Base-by-base conservation (phyloP, 2,888 invertebrate species). In the Diaphora mendica region DNA sequence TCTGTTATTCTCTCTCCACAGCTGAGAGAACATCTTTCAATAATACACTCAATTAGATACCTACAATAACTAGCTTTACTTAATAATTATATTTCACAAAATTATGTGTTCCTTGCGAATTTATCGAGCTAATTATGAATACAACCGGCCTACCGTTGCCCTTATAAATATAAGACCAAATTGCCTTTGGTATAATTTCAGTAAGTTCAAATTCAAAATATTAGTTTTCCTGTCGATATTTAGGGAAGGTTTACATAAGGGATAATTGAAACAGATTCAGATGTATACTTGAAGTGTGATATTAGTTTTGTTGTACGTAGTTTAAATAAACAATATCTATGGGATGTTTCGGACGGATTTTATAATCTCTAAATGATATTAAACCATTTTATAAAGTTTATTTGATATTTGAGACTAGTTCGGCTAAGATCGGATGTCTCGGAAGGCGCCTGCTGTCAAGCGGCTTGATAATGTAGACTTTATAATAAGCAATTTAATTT, bases 51-150 rank as follows among this genome's bases (percentile, higher is more conserved):
- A 68, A 72, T 72, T 72, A 64, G 9, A 33, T n/a, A 51, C 23
- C 42, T 35, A 30, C 26, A 72, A 68, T 64, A 68, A 20, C 20
- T 17, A 17, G 33, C 8, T 68, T 64, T 33, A 64, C 33, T 72
- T 62, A 64, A 68, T 64, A 68, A 71, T 74, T 68, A 71, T 74
- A 74, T 71, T 68, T 68, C 11, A 68, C 51, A 26, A 68, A 71
- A 71, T 71, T 71, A 74, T 68, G 64, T 30, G 74, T 70, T 44
- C 67, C 75, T 75, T 35, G 13, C 13, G 55, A 82, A 73, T 82
- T 77, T 79, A 81, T 74, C 65, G 48, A 48, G 64, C 73, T 81
- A 81, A 82, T 82, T 82, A 81, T 64, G 77, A 66, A 82, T 77
- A 68, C 70, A 81, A 62, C 74, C 68, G 44, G 59, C 65, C 67